Conservation (phyloP, 2,113 vertebrate genomes). For the Amblyopsis rosae region DNA sequence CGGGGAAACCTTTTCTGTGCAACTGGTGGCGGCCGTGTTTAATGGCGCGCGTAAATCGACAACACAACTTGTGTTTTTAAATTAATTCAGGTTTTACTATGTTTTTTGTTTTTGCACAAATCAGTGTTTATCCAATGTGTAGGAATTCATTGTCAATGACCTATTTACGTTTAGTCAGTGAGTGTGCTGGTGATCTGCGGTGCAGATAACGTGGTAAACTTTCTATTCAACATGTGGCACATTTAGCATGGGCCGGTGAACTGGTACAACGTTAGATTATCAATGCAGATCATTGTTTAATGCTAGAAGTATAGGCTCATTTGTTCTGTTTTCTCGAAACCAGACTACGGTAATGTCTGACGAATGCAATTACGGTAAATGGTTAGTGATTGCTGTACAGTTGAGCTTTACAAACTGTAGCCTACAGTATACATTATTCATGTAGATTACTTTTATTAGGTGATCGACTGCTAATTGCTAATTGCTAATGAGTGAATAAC, state of each 20-base stretch:
- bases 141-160: too few species aligned
- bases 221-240: constrained; percentile 18
- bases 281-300: not conserved
- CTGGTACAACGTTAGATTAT: not conserved
- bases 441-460: not conserved
- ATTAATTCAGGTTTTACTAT: not conserved
- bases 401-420: too few species aligned
- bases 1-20: too few species aligned
- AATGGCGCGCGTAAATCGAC: not conserved
- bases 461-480: too few species aligned
- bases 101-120: not conserved
- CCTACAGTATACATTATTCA: not conserved
- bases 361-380: too few species aligned
- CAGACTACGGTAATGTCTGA: too few species aligned
- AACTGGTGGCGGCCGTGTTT: too few species aligned
- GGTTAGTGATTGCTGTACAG: too few species aligned
- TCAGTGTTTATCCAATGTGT: too few species aligned
- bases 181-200: not conserved
- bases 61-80: not conserved
- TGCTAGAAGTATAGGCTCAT: not conserved
- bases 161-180: not conserved
- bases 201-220: not conserved
- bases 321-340: too few species aligned
- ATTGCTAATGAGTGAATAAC: too few species aligned
- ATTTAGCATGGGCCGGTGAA: not conserved